Base-by-base conservation (phyloP, 2,888 invertebrate genomes). In the Melanostoma scalare region DNA sequence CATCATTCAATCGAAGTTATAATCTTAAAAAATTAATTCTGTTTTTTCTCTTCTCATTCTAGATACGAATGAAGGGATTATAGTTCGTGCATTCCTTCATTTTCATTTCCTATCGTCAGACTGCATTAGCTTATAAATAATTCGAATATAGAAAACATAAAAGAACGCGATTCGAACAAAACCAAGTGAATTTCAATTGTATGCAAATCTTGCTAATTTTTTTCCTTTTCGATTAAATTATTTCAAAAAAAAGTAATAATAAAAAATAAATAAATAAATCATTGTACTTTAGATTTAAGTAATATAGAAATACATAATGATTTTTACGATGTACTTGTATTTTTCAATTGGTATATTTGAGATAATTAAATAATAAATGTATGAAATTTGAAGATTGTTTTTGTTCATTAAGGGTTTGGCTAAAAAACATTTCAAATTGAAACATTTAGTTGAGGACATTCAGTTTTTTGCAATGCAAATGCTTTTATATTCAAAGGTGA, bases 261-360 rank as follows among this genome's bases (percentile, higher is more conserved):
- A 20, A 67, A 67, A 72, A 73, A 31, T 3, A 44, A 52, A 10
- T 48, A 56, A 50, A 31, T 60, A 60, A 53, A 63, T 63, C 56
- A 58, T 65, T 78, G 72, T 65, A 72, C 52, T 60, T 72, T 78
- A 78, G 60, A 60, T 52, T 52, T 77, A 77, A 72, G 78, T 40
- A 44, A 53, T 46, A 46, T 20, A 33, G 58, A 77, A 55, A 38
- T 20, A 20, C 61, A 46, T 10, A 76, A 38, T 58, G 52, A 52
- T 72, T 72, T 77, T 72, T 60, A 65, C 38, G 36, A 36, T 5
- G 55, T 71, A 58, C 20, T 46, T 40, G 61, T 72, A 55, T 63
- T 71, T 71, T 58, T 38, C 8, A 67, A 72, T 72, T 78, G 78
- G 58, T 52, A 46, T 72, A 20, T 65, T 73, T 58, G 33, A 42